These are phyloP conservation scores for Anoplophora glabripennis DNA, from an alignment of 1,140 invertebrate species.

Conservation along the genomic window DNA sequence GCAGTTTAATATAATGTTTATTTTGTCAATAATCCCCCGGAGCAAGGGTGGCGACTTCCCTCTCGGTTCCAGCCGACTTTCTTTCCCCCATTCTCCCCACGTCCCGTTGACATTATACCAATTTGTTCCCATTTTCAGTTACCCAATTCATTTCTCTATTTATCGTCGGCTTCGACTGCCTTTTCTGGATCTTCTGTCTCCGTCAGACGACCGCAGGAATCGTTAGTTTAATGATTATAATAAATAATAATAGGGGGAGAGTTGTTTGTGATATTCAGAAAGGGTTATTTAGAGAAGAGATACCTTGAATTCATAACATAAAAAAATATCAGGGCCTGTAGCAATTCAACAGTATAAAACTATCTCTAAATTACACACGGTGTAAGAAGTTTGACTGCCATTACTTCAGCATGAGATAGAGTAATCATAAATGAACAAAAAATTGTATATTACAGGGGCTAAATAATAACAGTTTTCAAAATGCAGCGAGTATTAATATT, in stretches of 20 bases:
- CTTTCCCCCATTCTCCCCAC: conserved; percentile 31
- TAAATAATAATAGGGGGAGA: conserved; percentile 3
- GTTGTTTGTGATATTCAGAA: no score
- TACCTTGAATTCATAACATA: no score
- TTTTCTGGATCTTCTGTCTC: conserved; percentile 14
- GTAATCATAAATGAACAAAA: no score
- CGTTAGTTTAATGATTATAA: conserved; percentile 16
- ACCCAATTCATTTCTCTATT: conserved; percentile 33
- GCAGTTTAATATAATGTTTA: conserved; percentile 37
- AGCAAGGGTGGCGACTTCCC: conserved; percentile 27
- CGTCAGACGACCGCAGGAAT: conserved; percentile 10
- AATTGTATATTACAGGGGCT: no score
- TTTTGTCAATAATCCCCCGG: conserved; percentile 28
- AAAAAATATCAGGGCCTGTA: no score
- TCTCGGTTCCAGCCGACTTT: conserved; percentile 13
- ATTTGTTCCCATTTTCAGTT: conserved; percentile 36
- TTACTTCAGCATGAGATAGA: no score
- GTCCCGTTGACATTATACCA: conserved; percentile 31
- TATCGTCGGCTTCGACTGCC: conserved; percentile 19
- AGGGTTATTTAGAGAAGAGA: no score
- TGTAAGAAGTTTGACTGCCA: no score
- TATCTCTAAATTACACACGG: no score
- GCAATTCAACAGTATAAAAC: no score
- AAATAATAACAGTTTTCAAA: no score
- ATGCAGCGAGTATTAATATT: no score